Conservation (phyloP, 1,140 invertebrate species). For the Drosophila tani region DNA sequence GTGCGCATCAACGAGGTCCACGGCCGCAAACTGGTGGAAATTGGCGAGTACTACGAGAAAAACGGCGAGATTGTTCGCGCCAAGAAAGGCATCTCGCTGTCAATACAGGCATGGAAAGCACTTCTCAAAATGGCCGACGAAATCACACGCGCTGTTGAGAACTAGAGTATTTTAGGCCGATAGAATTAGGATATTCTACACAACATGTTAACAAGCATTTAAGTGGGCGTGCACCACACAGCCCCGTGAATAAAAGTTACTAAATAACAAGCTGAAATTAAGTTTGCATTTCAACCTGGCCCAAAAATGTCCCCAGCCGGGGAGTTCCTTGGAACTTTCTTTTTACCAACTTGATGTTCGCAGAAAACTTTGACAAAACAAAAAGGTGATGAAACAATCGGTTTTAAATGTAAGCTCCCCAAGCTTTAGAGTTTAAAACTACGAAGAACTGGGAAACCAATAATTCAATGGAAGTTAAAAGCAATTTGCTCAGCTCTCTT, state of each 20-base stretch:
- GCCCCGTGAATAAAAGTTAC: slow-evolving; percentile 19
- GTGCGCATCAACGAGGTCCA: slow-evolving; percentile 93
- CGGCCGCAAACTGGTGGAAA: slow-evolving; percentile 92
- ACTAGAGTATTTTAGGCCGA: slow-evolving; percentile 30
- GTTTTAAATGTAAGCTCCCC: too few relatives aligned
- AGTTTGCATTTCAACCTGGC: too few relatives aligned
- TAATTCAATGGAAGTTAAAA: too few relatives aligned
- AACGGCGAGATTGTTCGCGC: slow-evolving; percentile 92
- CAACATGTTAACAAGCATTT: slow-evolving; percentile 5
- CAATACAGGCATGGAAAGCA: slow-evolving; percentile 90
- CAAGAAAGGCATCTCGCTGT: slow-evolving; percentile 93
- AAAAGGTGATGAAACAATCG: too few relatives aligned
- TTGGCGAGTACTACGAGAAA: slow-evolving; percentile 94
- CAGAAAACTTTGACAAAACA: too few relatives aligned
- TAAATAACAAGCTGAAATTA: background rate
- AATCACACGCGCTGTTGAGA: slow-evolving; percentile 89
- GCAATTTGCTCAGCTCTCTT: too few relatives aligned
- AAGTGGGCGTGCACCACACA: background rate
- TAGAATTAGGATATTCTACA: background rate
- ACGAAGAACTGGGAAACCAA: too few relatives aligned
- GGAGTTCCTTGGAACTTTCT: too few relatives aligned
- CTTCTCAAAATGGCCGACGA: slow-evolving; percentile 89
- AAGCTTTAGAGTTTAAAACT: too few relatives aligned
- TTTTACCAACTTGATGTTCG: too few relatives aligned
- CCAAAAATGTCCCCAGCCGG: too few relatives aligned